Base-by-base conservation (phyloP, 2,888 invertebrate species). In the Catonia carolina region DNA sequence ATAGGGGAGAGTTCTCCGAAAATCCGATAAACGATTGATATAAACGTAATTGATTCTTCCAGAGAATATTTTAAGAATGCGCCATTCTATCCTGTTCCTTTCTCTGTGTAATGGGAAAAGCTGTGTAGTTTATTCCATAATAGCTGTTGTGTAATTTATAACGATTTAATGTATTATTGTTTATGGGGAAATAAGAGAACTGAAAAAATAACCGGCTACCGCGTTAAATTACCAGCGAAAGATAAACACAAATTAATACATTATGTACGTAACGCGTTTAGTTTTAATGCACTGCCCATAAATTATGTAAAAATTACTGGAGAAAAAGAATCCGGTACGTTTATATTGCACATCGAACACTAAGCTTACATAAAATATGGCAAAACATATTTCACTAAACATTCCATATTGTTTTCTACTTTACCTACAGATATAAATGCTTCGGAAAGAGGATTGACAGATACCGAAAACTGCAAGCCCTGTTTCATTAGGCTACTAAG, bases 111-210 rank as follows among this genome's bases (percentile, higher is more conserved):
- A 31, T 31, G 14, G 49, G 22, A 18, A 47, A 17, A 22, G 22
- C 14, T 27, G 4, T 27, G 27, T 47, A 12, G 7, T 27, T 23
- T 20, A 47, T 10, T 47, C 7, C 7, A 47, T 7, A 20, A 22
- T 20, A 47, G 47, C 22, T 47, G 47, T 22, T 47, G 18, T 22
- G 14, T 47, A 23, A 23, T 47, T n/a, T 47, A n/a, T 47, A 47
- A 47, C 20, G 22, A 22, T 18, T 10, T 45, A 45, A 6, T 27
- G 27, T 27, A 27, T 27, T 45, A 45, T 45, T 12, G 15, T 45
- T 45, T 17, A 17, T 45, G 45, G 15, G 45, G 8, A 45, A 45
- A 45, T 45, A 15, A 45, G 14, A 47, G 22, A 12, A 22, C 18
- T 2, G 14, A 20, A 23, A 22, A 47, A 47, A 8, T 47, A 6